Evolutionary conservation across 2,888 invertebrate genomes (phyloP), one percentile per base, ranked within the genome.

Genomic region (Melanostoma mellinum): DNA sequence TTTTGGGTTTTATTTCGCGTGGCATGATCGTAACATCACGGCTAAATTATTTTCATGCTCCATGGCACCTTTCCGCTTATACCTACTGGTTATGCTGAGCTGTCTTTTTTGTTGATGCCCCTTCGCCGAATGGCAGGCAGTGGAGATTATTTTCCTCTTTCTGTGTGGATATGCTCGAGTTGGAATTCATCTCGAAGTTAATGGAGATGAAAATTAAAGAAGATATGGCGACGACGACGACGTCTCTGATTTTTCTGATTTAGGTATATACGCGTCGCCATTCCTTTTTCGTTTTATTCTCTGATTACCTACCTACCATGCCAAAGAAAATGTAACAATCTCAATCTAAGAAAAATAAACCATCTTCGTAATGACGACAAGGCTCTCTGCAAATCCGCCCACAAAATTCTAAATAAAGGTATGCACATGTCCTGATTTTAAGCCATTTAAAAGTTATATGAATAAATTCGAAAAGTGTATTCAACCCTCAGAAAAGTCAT

Each of bases 1-100:
- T 4, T 78, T 60, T 69, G 65, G 67, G 67, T 71, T 79, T 71
- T 75, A 84, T 84, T 84, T 79, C 67, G 71, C 79, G 84, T 75
- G 56, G 79, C 79, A 67, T 71, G 79, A 79, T 87, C 86, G 88
- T 88, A 90, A 90, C 90, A 90, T 89, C 90, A 90, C 89, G 89
- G 89, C 89, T 89, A 88, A 87, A 89, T 90, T 89, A 89, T 89
- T 90, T 90, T 89, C 88, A 89, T 89, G 89, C 86, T 87, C 88
- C 88, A 88, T 88, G 86, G 87, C 88, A 88, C 88, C 87, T 88
- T 88, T 86, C 88, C 87, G 85, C 74, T 75, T 35, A 20, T 20
- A 20, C 20, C 73, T 79, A 46, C 48, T 74, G 65, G 61, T 44
- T 60, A 63, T 72, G 67, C 68, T 69, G 77, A 61, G 68, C 42